Conservation (phyloP, 2,113 vertebrate species). For the Antechinus stuartii region DNA sequence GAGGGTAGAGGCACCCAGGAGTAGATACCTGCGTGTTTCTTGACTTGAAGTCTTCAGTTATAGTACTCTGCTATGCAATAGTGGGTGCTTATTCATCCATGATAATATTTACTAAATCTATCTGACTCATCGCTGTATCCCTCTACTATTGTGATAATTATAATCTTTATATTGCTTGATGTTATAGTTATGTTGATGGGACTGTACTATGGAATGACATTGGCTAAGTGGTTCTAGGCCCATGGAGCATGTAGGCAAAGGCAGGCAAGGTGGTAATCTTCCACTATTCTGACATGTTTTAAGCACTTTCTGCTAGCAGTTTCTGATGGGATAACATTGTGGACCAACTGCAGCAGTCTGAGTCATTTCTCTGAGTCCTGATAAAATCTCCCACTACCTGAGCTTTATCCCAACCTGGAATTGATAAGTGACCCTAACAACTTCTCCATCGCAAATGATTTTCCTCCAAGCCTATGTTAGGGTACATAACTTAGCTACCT, state of each 20-base stretch:
- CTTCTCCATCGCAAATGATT: not conserved
- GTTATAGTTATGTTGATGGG: not conserved
- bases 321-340: not conserved
- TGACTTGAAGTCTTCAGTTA: not conserved
- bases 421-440: not conserved
- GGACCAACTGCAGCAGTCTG: not conserved
- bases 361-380: not conserved
- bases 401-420: not conserved
- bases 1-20: not conserved
- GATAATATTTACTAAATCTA: not conserved
- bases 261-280: not conserved
- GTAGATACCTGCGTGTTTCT: not conserved
- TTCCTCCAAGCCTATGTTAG: not conserved
- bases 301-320: not conserved
- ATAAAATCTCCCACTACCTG: not conserved
- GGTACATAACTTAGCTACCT: not conserved
- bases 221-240: not conserved
- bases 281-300: not conserved
- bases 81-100: not conserved
- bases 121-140: not conserved
- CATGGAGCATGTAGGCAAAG: not conserved
- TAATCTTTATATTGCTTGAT: not conserved
- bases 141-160: not conserved
- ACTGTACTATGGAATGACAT: not conserved
- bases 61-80: not conserved